phyloP scores from a whole-genome alignment of 2,797 vertebrate genomes.

The Malacoctenus gilli region DNA sequence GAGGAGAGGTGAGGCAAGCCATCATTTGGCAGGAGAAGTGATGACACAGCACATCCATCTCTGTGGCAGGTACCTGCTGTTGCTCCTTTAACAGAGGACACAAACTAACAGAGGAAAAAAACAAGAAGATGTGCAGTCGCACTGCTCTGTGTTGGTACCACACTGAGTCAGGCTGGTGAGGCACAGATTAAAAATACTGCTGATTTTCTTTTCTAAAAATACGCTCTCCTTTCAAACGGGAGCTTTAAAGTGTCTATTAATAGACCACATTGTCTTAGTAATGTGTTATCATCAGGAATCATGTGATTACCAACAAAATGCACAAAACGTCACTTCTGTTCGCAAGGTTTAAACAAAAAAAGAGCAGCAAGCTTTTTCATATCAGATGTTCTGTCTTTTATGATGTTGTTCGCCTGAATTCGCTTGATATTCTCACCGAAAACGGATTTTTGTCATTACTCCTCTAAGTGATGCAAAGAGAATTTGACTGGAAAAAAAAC shows the following conservation, averaged over 20 bases:
- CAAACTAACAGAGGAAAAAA: constrained; percentile 28
- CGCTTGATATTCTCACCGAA: too few relatives aligned
- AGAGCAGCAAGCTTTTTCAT: constrained; percentile 1
- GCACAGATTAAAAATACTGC: constrained; percentile 10
- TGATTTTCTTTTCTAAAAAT: constrained; percentile 44
- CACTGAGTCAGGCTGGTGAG: constrained; percentile 22
- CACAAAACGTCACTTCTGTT: not conserved
- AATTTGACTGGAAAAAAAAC: too few relatives aligned
- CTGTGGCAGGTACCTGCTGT: constrained; percentile 71
- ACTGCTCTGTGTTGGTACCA: constrained; percentile 32
- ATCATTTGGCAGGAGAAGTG: constrained; percentile 69
- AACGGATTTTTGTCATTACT: too few relatives aligned
- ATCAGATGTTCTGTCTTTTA: too few relatives aligned
- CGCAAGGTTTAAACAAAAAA: constrained; percentile 5
- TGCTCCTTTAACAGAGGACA: constrained; percentile 64
- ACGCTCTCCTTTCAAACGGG: constrained; percentile 9
- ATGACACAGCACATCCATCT: constrained; percentile 76
- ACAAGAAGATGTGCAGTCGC: constrained; percentile 26
- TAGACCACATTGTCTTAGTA: constrained; percentile 29
- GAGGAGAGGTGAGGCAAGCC: constrained; percentile 51
- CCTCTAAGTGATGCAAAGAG: too few relatives aligned
- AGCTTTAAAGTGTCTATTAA: constrained; percentile 32
- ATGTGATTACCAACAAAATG: constrained; percentile 3
- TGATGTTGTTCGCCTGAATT: too few relatives aligned
- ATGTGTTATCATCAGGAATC: constrained; percentile 15